These are phyloP conservation scores for Gymnocephalus cernua DNA, from an alignment of 2,113 vertebrate genomes.

Conservation along the genomic window DNA sequence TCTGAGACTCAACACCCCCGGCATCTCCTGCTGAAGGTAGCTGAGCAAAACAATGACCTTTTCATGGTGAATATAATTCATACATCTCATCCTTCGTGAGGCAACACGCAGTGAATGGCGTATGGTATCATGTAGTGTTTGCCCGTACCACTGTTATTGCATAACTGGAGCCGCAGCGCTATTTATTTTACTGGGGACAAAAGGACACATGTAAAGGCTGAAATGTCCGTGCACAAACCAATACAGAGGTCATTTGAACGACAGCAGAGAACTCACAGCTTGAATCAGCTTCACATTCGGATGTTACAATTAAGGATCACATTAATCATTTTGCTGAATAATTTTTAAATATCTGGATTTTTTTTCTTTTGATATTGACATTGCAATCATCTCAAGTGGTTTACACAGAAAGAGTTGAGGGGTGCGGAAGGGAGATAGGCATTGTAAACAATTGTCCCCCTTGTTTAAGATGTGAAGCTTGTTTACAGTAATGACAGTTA, in stretches of 20 bases:
- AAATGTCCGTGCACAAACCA: constrained; percentile 26
- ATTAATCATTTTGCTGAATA: neutral
- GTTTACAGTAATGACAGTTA: constrained; percentile 6
- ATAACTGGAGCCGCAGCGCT: constrained; percentile 60
- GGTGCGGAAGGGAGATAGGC: neutral
- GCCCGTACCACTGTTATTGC: constrained; percentile 60
- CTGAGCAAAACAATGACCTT: constrained; percentile 81
- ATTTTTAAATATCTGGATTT: neutral
- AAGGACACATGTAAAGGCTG: constrained; percentile 60
- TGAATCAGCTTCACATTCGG: constrained; percentile 10
- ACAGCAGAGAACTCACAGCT: constrained; percentile 13
- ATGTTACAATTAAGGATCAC: neutral
- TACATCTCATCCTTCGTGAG: constrained; percentile 65
- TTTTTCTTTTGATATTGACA: neutral
- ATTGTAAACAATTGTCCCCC: constrained; percentile 11
- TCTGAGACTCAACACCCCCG: constrained; percentile 70
- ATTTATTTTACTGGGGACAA: constrained; percentile 67
- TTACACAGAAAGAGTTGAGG: neutral
- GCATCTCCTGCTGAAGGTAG: constrained; percentile 78
- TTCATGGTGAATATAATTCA: constrained; percentile 80
- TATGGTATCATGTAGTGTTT: constrained; percentile 70
- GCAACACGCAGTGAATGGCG: constrained; percentile 56
- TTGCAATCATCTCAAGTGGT: neutral
- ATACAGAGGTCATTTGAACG: constrained; percentile 17
- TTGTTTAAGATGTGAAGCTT: constrained; percentile 2